phyloP scores from a whole-genome alignment of 2,888 invertebrate genomes.

The Rotaria socialis region DNA sequence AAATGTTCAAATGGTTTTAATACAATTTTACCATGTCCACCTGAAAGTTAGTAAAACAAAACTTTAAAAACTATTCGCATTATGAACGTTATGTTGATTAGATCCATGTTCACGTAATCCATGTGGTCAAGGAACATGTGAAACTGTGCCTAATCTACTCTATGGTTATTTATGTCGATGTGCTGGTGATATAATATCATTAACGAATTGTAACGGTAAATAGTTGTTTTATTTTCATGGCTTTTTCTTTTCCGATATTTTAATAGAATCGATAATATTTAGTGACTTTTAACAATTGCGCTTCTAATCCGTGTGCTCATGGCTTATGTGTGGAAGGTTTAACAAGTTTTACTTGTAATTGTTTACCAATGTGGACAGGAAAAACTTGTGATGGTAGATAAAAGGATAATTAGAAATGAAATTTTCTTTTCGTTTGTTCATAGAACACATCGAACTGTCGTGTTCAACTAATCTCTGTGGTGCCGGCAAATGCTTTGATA shows the following conservation, averaged over 20 bases:
- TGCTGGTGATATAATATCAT: not conserved
- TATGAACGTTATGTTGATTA: not conserved
- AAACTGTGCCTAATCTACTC: not conserved
- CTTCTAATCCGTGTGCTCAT: not conserved
- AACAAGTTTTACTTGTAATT: not conserved
- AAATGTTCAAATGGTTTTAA: constrained; percentile 43
- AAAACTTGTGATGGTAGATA: not conserved
- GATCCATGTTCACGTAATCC: constrained; percentile 34
- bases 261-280: not conserved
- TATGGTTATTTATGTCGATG: constrained; percentile 32
- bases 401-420: not conserved
- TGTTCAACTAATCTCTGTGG: constrained; percentile 10
- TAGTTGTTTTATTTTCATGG: not conserved
- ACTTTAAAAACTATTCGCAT: not conserved
- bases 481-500: not conserved
- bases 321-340: constrained; percentile 15
- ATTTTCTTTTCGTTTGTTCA: not conserved
- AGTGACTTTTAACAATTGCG: not conserved
- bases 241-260: not conserved
- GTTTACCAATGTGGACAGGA: constrained; percentile 26
- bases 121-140: constrained; percentile 15
- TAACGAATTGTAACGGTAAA: constrained; percentile 23
- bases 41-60: not conserved
- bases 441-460: not conserved
- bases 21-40: constrained; percentile 44